Base-by-base conservation (phyloP, 2,888 invertebrate genomes). In the Melanostoma mellinum region DNA sequence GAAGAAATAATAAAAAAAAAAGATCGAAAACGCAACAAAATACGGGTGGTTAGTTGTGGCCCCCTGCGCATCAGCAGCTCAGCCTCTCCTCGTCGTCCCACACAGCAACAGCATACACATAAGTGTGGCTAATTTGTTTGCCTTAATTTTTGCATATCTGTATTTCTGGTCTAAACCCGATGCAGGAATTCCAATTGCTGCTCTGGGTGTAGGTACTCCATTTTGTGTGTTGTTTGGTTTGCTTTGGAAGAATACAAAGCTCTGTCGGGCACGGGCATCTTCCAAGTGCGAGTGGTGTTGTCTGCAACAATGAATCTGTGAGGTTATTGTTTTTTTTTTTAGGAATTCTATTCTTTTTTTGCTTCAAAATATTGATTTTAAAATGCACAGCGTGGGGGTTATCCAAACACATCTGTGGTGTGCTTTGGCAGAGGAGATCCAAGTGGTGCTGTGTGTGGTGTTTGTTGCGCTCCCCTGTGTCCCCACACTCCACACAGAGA, bases 351-450 rank as follows among this genome's bases (percentile, higher is more conserved):
- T 42, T 61, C 30, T 56, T 50, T 53, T 55, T 58, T 58, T 36
- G 40, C 20, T 20, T 20, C 20, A 56, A 65, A 80, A 69, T 75
- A 80, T 75, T 80, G 75, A 75, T 81, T 81, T 76, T 58, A 32
- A 67, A 81, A 76, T 76, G 76, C 72, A 82, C 72, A 77, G 77
- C 40, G 67, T 82, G 77, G 73, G 72, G 77, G 55, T 68, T 65
- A 53, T 74, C 46, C 6, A 46, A 1, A 58, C 55, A 52, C 69
- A 61, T 60, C 38, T 60, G 36, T 58, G 38, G 20, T 20, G 20
- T 20, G 42, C 20, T 55, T 20, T 38, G 48, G 42, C 56, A 61
- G 65, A 20, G 20, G 20, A 20, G 20, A 20, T 20, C 20, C 20
- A 20, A 20, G 20, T 20, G 20, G 20, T 20, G 20, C 20, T 42